Percentiles rank a stretch among this genome's conserved stretches.
Evolutionary conservation across 1,140 invertebrate species (phyloP).

Genomic region (Bathynomus jamesi): DNA sequence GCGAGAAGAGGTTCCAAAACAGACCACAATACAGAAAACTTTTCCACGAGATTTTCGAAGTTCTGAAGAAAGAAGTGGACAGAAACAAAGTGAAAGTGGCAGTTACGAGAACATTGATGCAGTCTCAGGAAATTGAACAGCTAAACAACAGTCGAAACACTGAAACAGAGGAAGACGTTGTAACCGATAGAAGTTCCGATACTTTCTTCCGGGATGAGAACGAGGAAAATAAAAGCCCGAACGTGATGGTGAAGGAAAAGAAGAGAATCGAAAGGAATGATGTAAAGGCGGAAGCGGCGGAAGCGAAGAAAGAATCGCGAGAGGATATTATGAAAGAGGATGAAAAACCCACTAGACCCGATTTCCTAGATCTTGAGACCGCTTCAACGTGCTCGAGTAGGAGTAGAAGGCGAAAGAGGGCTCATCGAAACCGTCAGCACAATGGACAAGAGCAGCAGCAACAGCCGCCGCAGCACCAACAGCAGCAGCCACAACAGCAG

Average conservation of each 20-base stretch:
- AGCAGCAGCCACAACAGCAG: no score
- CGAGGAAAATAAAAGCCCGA: neutral
- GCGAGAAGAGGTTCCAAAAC: constrained; percentile 65
- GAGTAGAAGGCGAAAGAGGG: neutral
- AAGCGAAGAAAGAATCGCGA: no score
- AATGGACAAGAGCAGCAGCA: no score
- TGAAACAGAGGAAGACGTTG: neutral
- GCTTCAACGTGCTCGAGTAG: neutral
- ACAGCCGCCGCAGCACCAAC: no score
- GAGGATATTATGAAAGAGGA: no score
- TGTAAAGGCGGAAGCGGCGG: no score
- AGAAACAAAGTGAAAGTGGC: constrained; percentile 20
- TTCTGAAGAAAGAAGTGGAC: constrained; percentile 62
- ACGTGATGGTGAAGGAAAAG: neutral
- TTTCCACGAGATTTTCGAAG: constrained; percentile 84
- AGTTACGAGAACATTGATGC: neutral
- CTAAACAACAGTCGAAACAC: neutral
- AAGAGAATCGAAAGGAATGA: neutral
- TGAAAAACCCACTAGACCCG: no score
- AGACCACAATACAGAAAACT: constrained; percentile 77
- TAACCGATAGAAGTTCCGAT: neutral
- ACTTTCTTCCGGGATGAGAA: neutral
- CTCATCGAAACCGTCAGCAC: neutral
- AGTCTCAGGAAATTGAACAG: neutral
- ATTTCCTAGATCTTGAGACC: neutral